Evolutionary conservation across 2,888 invertebrate genomes (phyloP), one percentile per base, ranked within the genome.

Genomic region (Ophion costatus): DNA sequence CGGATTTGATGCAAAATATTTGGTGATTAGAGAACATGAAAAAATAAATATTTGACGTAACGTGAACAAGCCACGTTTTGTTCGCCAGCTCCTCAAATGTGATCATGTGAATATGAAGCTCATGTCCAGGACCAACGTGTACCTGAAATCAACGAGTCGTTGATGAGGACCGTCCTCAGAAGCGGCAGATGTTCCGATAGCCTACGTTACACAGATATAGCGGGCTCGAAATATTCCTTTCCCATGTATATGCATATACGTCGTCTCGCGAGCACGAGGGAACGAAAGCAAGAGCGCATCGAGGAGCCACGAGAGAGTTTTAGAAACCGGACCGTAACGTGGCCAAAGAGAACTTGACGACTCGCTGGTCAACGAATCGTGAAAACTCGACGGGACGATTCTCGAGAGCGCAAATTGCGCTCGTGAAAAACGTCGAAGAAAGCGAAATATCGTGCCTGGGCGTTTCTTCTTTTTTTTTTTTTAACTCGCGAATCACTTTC

Each of bases 271-370:
- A 81, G 87, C 84, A 84, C 69, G 59, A 74, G 51, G 86, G 86
- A 86, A 90, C 89, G 90, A 91, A 90, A 90, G 91, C 84, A 88
- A 90, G 84, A 88, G 85, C 51, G 14, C 87, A 69, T 66, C 84
- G 86, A 33, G 67, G 38, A 78, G 24, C 51, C 87, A 45, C 24
- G 90, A 88, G 91, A 91, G 91, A 91, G 91, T 91, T 90, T 90
- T 89, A 91, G 91, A 92, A 92, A 92, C 90, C 91, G 91, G 90
- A 90, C 90, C 87, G 70, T 61, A 17, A 69, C 61, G 75, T 24
- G 38, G 51, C 38, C 76, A 22, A 42, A 33, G 66, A 66, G n/a
- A 69, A 78, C 38, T 45, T 56, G 38, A 20, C 61, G 69, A 76
- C 56, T 51, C 56, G 57, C 64, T 17, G 63, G 33, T 70, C 73